Base-by-base conservation (phyloP, 2,797 vertebrate genomes). In the Avahi laniger region DNA sequence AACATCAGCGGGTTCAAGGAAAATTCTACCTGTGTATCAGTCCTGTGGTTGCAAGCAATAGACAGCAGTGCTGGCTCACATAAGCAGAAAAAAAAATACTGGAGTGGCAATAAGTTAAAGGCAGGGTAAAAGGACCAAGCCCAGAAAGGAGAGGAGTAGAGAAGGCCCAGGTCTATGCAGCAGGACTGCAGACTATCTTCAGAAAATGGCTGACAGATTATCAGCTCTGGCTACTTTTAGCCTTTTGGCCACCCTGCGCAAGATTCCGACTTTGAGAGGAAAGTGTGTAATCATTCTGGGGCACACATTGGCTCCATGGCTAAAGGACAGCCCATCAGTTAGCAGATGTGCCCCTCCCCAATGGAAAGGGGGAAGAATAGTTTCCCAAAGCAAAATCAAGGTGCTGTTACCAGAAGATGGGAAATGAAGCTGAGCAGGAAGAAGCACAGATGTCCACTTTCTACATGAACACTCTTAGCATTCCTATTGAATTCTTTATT, bases 381-480 rank as follows among this genome's bases (percentile, higher is more conserved):
- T n/a, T 43, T 11, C 18, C 89, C 12, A 82, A 79, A 69, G 33
- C 3, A 41, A 59, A 83, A 63, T 80, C 79, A 43, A 28, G 52
- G 13, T 61, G 18, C 63, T 86, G 2, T 24, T 10, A n/a, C 9
- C 28, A n/a, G 73, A 70, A 82, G 61, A 70, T 30, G 12, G 20
- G 41, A 90, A 70, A 20, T 4, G 52, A 91, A 78, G 28, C 24
- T 11, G 57, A 70, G 43, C 14, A 69, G 43, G 17, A 63, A 89
- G 78, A 35, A 38, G 41, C 65, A 48, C 43, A 82, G 67, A 72
- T 22, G 33, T 80, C 82, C 14, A 24, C 67, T 79, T 75, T 79
- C 87, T n/a, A 70, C 5, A 33, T 26, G 59, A 96, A 88, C 81
- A 61, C 13, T 26, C 43, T 79, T 33, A 50, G 69, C 43, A 86